Conservation (phyloP, 2,797 vertebrate genomes). For the Gouania willdenowi region DNA sequence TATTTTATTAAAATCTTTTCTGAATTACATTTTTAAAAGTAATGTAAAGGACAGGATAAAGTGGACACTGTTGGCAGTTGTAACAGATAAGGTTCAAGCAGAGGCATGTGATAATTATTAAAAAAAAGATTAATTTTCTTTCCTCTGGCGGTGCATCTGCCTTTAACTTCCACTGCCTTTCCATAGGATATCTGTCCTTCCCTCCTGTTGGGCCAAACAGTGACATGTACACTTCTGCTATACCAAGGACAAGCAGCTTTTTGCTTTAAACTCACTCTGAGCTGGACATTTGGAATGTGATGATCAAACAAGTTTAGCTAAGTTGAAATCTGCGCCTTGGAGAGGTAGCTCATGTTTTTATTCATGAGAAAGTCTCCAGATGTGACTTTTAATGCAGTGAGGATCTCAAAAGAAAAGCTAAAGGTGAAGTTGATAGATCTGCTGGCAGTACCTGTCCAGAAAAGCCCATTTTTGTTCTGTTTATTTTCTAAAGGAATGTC, state of each 20-base stretch:
- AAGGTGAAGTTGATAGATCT: slow-evolving; percentile 36
- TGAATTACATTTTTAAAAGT: background rate
- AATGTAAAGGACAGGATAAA: background rate
- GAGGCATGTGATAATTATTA: slow-evolving; percentile 41
- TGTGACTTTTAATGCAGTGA: background rate
- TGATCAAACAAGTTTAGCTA: slow-evolving; percentile 9
- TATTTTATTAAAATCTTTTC: background rate
- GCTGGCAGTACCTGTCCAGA: slow-evolving; percentile 56
- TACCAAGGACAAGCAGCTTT: slow-evolving; percentile 68
- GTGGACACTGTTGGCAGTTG: slow-evolving; percentile 26
- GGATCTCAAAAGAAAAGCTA: slow-evolving; percentile 17
- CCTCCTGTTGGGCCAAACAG: slow-evolving; percentile 45
- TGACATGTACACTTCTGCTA: slow-evolving; percentile 55
- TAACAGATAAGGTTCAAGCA: slow-evolving; percentile 40
- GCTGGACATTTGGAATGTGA: slow-evolving; percentile 50
- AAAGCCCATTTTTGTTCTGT: slow-evolving; percentile 62
- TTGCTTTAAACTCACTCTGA: slow-evolving; percentile 58
- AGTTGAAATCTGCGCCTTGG: background rate
- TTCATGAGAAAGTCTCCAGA: background rate
- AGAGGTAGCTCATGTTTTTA: background rate
- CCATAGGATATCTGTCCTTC: slow-evolving; percentile 24
- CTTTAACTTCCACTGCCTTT: slow-evolving; percentile 27
- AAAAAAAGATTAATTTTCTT: slow-evolving; percentile 61
- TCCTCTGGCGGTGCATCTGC: slow-evolving; percentile 68
- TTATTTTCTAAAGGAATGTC: slow-evolving; percentile 76